Conservation (phyloP, 2,888 invertebrate genomes). For the Chalcis sispes region DNA sequence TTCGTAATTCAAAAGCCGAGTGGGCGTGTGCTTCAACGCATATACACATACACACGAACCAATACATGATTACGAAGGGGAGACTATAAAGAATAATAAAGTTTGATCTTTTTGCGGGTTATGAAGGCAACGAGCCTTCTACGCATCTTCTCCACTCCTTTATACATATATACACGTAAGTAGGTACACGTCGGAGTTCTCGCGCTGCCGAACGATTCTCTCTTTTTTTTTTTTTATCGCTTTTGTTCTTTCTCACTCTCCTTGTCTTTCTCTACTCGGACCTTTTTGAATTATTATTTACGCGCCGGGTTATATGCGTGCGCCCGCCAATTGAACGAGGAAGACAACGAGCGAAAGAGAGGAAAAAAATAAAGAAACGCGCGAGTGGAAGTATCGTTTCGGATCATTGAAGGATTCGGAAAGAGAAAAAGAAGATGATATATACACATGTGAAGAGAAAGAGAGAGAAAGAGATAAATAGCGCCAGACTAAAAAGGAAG, state of each 20-base stretch:
- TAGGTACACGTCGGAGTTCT: neutral
- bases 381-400: conserved; percentile 37
- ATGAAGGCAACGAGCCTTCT: too few species aligned
- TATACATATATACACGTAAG: too few species aligned
- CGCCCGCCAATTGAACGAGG: neutral
- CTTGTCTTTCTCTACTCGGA: too few species aligned
- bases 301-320: conserved; percentile 11
- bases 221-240: too few species aligned
- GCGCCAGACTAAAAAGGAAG: too few species aligned
- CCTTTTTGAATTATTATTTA: conserved; percentile 54
- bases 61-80: conserved; percentile 1
- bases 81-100: conserved; percentile 56
- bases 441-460: neutral
- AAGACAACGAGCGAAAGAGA: neutral
- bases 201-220: conserved; percentile 17
- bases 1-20: conserved; percentile 56
- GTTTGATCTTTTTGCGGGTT: conserved; percentile 52
- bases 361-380: conserved; percentile 2
- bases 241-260: too few species aligned
- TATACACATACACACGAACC: conserved; percentile 13
- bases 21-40: conserved; percentile 45
- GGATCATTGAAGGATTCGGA: conserved; percentile 47
- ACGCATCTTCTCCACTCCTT: too few species aligned
- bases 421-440: neutral
- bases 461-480: too few species aligned